Evolutionary conservation across 2,113 vertebrate species (phyloP).

Genomic region (Entomyzon cyanotis): DNA sequence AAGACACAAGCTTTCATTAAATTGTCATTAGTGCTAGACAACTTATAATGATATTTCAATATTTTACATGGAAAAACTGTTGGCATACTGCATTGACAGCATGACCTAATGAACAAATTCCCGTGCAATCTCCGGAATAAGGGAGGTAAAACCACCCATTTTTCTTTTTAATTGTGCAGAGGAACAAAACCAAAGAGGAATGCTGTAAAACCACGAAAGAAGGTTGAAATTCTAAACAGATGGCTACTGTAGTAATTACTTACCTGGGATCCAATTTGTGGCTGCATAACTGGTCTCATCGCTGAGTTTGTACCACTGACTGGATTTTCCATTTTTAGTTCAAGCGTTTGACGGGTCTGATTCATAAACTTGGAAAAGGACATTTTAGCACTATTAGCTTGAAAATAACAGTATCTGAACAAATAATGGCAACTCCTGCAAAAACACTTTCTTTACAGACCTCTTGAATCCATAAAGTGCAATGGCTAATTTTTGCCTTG

Average conservation of each 20-base stretch:
- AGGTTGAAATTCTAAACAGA: not conserved
- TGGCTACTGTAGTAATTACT: not conserved
- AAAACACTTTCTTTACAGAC: not conserved
- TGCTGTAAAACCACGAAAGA: not conserved
- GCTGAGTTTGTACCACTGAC: conserved; percentile 73
- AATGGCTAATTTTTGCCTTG: not conserved
- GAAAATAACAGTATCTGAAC: not conserved
- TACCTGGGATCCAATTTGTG: conserved; percentile 82
- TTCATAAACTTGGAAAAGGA: conserved; percentile 87
- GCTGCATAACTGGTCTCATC: conserved; percentile 87
- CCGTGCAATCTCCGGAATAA: not conserved
- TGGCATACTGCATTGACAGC: not conserved
- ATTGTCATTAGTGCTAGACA: not conserved
- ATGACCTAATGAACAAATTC: not conserved
- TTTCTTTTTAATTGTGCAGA: not conserved
- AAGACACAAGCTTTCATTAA: not conserved
- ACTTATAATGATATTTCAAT: not conserved
- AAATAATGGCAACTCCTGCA: not conserved
- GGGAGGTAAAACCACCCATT: fast-evolving
- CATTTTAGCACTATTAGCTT: not conserved
- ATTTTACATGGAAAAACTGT: not conserved
- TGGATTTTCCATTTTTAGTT: conserved; percentile 88
- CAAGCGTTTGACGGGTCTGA: conserved; percentile 87
- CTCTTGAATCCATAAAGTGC: not conserved
- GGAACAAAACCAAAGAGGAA: not conserved